phyloP scores from a whole-genome alignment of 2,113 vertebrate species.

The Tetrao urogallus region DNA sequence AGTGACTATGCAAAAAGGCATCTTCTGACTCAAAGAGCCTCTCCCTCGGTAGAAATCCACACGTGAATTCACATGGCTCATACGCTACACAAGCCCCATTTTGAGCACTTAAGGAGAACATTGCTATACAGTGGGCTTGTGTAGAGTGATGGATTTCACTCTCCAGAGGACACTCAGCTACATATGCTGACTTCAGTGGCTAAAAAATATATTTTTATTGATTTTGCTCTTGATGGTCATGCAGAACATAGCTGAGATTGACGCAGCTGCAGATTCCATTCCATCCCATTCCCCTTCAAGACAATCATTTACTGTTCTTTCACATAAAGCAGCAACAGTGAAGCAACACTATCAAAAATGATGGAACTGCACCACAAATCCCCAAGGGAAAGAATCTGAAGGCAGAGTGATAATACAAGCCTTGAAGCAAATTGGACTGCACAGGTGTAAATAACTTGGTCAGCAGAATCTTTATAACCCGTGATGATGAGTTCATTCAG shows the following conservation, averaged over 20 bases:
- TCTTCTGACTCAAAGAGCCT: constrained; percentile 9
- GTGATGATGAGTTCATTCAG: not conserved
- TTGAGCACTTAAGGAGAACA: not conserved
- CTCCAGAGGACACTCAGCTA: not conserved
- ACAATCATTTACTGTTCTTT: constrained; percentile 26
- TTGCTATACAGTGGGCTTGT: not conserved
- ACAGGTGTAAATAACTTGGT: constrained; percentile 29
- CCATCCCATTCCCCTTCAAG: not conserved
- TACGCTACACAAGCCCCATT: not conserved
- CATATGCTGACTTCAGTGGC: constrained; percentile 22
- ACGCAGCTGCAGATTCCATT: constrained; percentile 47
- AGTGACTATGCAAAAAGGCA: constrained; percentile 58
- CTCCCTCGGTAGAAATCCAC: constrained; percentile 15
- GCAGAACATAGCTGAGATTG: not conserved
- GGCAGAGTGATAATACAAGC: constrained; percentile 3
- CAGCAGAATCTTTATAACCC: not conserved
- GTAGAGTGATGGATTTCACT: not conserved
- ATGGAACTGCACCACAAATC: constrained; percentile 1
- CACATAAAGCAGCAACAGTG: not conserved
- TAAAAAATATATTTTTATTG: constrained; percentile 33
- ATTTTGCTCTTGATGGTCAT: constrained; percentile 5
- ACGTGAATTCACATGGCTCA: not conserved
- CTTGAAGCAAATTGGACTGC: constrained; percentile 34
- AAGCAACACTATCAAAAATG: not conserved
- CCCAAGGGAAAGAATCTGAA: constrained; percentile 17